These are phyloP conservation scores for Sebastes schlegelii DNA, from an alignment of 2,113 vertebrate species.

Conservation along the genomic window DNA sequence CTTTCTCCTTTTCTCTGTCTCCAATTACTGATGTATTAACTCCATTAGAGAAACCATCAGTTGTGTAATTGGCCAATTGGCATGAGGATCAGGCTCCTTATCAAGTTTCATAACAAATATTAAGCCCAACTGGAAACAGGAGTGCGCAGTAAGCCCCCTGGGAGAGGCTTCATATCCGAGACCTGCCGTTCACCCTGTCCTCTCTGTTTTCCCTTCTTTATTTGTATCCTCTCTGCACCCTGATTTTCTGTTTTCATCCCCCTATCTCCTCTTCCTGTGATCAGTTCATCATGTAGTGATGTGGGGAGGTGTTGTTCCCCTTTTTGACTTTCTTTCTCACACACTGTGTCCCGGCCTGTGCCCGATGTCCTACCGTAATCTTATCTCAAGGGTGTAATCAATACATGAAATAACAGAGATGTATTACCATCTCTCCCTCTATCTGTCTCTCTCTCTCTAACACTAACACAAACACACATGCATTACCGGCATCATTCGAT, in stretches of 20 bases:
- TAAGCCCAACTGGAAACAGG: conserved; percentile 49
- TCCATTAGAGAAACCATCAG: conserved; percentile 65
- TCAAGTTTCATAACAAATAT: conserved; percentile 68
- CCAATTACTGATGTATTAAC: conserved; percentile 61
- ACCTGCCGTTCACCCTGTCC: neutral
- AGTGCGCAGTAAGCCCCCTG: neutral
- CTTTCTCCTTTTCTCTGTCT: conserved; percentile 42
- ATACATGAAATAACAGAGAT: conserved; percentile 28
- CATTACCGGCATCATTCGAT: conserved; percentile 47
- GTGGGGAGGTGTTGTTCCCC: neutral
- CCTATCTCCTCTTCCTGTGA: conserved; percentile 31
- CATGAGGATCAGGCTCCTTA: conserved; percentile 57
- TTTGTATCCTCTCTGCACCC: conserved; percentile 25
- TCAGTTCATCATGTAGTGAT: neutral
- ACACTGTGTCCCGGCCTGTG: conserved; percentile 17
- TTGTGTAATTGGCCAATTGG: conserved; percentile 62
- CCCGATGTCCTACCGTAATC: conserved; percentile 14
- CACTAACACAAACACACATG: conserved; percentile 5
- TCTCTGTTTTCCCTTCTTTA: neutral
- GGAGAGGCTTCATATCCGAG: conserved; percentile 21
- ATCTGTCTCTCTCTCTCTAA: neutral
- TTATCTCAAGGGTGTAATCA: conserved; percentile 42
- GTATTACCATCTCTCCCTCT: conserved; percentile 12
- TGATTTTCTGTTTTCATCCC: conserved; percentile 18
- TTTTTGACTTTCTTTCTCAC: neutral